Base-by-base conservation (phyloP, 2,797 vertebrate species). In the Aphelocoma californica region DNA sequence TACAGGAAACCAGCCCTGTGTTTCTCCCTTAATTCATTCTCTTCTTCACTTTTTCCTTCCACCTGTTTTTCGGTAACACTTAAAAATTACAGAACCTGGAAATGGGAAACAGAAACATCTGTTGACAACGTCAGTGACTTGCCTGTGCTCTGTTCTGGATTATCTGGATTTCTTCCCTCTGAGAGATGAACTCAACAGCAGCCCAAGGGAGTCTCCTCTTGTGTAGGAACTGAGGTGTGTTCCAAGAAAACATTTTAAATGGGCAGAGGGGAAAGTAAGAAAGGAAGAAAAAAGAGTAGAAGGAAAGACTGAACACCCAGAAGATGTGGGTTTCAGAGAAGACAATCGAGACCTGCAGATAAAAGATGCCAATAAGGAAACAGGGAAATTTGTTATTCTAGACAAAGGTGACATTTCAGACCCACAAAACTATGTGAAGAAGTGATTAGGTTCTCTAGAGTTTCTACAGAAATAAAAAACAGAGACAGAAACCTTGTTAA, bases 51-150 rank as follows among this genome's bases (percentile, higher is more conserved):
- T 89, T 81, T 73, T 24, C 45, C 51, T 85, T 81, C 45, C 57
- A 75, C 56, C 47, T 66, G 65, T 58, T 88, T 83, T 70, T 64
- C 47, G 21, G n/a, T 45, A 86, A 84, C 58, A 75, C 60, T 78
- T 71, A 14, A 54, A 85, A 74, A 82, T 48, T 42, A 78, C 72
- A 90, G 77, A 85, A 90, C 56, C 31, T 88, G 51, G 51, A 79
- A 86, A 90, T 42, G 75, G 48, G 75, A 86, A 95, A 85, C 69
- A 86, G 62, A 85, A 94, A 90, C 92, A 91, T 91, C 89, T 96
- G 92, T 25, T 88, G 87, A 79, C 80, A 86, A 64, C 4, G 29
- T 75, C 69, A 83, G 36, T 47, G 85, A 91, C 56, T 79, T 64
- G 69, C 47, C 73, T 53, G 47, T 4, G 6, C 54, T 90, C 87